Base-by-base conservation (phyloP, 2,797 vertebrate species). In the Takifugu rubripes region DNA sequence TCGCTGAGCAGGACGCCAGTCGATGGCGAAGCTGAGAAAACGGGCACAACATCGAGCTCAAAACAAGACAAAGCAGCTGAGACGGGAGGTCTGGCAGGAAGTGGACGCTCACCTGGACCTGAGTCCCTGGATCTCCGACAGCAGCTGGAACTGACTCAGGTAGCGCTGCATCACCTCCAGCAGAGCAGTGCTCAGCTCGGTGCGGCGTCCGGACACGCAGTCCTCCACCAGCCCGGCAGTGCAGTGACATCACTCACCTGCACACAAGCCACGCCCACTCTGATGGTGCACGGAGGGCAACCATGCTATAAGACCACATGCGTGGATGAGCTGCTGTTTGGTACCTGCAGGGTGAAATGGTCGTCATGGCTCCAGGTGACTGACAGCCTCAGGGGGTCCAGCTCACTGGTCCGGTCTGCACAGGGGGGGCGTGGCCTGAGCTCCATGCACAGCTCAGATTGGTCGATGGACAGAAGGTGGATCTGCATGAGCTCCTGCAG, bases 121-220 rank as follows among this genome's bases (percentile, higher is more conserved):
- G 40, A 93, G 78, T 1, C 55, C 14, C 74, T 91, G 90, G 57
- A 93, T 89, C 83, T 93, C 92, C 3, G 66, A 50, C 74, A 92
- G 83, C 73, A 93, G 87, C 49, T 84, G 81, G 0, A 79, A 82
- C 74, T 92, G 89, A 29, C 85, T 84, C 24, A 67, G 8, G 51
- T 87, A 92, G 16, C 68, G 31, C 70, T 90, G 79, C 66, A 83
- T 67, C 21, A 88, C 66, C 33, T 88, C 84, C 72, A 84, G 61
- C 63, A 92, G 72, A 59, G 79, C 69, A 2, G 82, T 56, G 6
- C 83, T 85, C 45, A 91, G 66, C 54, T 87, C 71, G 7, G 61
- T 50, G 6, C 70, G 24, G 0, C 51, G 48, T 0, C 91, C 85
- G 0, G 59, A 52, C 16, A 82, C 0, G 0, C 59, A 51, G 66